These are phyloP conservation scores for Neotoma lepida DNA, from an alignment of 2,113 vertebrate species.

Conservation along the genomic window DNA sequence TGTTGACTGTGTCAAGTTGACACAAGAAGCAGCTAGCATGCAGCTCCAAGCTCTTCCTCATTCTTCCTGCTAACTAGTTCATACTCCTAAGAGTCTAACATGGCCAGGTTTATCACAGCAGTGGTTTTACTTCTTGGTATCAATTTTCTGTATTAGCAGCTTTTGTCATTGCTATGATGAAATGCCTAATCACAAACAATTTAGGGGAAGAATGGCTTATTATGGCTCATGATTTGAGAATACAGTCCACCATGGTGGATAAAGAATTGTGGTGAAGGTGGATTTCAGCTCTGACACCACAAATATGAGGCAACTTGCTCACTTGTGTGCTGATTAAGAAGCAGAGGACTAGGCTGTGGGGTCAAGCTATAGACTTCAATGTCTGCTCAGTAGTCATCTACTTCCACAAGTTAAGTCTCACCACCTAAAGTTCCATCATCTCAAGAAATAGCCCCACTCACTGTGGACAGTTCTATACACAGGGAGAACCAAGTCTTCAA, in stretches of 20 bases:
- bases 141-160: no score
- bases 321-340: neutral
- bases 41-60: neutral
- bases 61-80: neutral
- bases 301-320: neutral
- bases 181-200: neutral
- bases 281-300: neutral
- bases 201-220: neutral
- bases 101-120: neutral
- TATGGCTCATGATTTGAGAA: neutral
- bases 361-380: neutral
- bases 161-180: neutral
- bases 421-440: neutral
- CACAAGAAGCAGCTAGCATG: neutral
- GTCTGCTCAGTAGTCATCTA: no score
- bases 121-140: neutral
- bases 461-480: neutral
- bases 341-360: neutral
- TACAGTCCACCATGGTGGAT: no score
- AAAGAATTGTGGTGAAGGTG: fast-evolving
- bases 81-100: neutral
- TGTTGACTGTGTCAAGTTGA: neutral
- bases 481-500: neutral
- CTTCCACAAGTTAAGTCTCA: no score
- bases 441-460: neutral